phyloP scores from a whole-genome alignment of 2,888 invertebrate species.

The Hybos culiciformis region DNA sequence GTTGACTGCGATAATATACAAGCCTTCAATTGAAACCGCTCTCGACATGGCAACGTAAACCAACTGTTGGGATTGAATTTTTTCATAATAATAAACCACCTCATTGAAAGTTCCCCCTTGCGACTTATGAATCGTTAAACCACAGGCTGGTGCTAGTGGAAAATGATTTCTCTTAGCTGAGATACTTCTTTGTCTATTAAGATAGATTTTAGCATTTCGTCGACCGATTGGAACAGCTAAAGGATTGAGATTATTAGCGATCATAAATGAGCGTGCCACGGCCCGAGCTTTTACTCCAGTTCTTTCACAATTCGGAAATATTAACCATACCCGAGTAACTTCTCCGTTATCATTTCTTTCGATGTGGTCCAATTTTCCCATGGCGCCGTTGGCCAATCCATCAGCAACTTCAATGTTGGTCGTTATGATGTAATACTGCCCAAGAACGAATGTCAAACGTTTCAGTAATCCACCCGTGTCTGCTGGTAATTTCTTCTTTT shows the following conservation, averaged over 20 bases:
- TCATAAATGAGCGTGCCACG: conserved; percentile 9
- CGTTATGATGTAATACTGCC: conserved; percentile 19
- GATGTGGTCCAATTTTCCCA: conserved; percentile 19
- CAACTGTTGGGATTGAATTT: conserved; percentile 11
- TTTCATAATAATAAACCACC: conserved; percentile 17
- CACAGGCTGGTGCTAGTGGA: conserved; percentile 17
- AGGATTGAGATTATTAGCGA: conserved; percentile 6
- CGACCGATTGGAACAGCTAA: conserved; percentile 11
- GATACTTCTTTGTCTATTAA: conserved; percentile 13
- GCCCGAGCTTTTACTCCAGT: conserved; percentile 10
- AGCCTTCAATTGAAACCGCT: conserved; percentile 15
- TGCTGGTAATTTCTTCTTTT: conserved; percentile 14
- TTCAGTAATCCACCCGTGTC: conserved; percentile 23
- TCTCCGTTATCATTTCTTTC: conserved; percentile 13
- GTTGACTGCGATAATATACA: conserved; percentile 12
- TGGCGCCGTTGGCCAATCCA: conserved; percentile 23
- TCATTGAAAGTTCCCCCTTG: conserved; percentile 19
- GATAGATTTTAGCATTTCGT: conserved; percentile 8
- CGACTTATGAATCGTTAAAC: conserved; percentile 20
- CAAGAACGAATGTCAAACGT: conserved; percentile 14
- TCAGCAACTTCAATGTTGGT: conserved; percentile 24
- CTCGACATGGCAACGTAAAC: conserved; percentile 20
- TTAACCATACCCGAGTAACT: conserved; percentile 10
- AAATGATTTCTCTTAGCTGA: conserved; percentile 17
- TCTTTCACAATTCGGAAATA: conserved; percentile 8